These are phyloP conservation scores for Coregonus ussuriensis DNA, from an alignment of 2,797 vertebrate species.

Conservation along the genomic window DNA sequence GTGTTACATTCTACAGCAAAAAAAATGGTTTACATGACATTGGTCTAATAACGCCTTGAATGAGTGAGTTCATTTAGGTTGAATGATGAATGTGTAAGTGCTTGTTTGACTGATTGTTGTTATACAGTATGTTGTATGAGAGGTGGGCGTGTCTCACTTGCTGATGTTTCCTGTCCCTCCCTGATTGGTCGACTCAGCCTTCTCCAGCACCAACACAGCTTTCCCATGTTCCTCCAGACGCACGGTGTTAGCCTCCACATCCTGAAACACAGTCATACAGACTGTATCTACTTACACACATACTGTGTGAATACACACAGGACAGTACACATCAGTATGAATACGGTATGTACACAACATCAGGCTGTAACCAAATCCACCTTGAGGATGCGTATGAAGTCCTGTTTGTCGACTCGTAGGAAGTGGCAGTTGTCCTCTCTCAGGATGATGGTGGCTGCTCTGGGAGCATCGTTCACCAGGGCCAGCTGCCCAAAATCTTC, in stretches of 20 bases:
- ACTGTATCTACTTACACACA: slow-evolving; percentile 2
- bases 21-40: slow-evolving; percentile 4
- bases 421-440: slow-evolving; percentile 95
- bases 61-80: not conserved
- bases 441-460: slow-evolving; percentile 91
- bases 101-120: slow-evolving; percentile 13
- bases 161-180: slow-evolving; percentile 67
- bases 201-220: slow-evolving; percentile 92
- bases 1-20: not conserved
- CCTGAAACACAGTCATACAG: slow-evolving; percentile 68
- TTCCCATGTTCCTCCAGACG: slow-evolving; percentile 93
- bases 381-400: slow-evolving; percentile 95
- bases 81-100: slow-evolving; percentile 12
- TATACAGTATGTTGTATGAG: slow-evolving; percentile 16
- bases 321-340: too few relatives aligned
- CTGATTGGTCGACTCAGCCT: slow-evolving; percentile 70
- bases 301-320: too few relatives aligned
- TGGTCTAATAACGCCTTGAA: not conserved
- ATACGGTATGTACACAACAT: not conserved
- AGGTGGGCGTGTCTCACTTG: slow-evolving; percentile 68
- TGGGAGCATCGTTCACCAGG: slow-evolving; percentile 90
- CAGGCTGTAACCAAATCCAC: slow-evolving; percentile 58
- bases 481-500: slow-evolving; percentile 96
- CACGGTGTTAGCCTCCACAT: slow-evolving; percentile 95
- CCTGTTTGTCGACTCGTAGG: slow-evolving; percentile 92